Conservation (phyloP, 2,113 vertebrate species). For the Penelope pileata region DNA sequence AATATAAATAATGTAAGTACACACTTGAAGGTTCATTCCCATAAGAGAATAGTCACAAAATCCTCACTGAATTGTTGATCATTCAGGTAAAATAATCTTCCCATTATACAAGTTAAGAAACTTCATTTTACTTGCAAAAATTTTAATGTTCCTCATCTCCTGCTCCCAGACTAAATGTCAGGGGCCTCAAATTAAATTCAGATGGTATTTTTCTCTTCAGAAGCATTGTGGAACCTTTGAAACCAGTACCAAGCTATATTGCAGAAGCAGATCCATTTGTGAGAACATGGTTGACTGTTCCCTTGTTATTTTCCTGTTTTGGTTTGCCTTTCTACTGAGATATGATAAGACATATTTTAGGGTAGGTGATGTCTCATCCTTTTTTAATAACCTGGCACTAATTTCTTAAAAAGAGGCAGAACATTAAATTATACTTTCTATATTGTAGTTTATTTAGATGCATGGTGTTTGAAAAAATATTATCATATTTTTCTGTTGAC, state of each 20-base stretch:
- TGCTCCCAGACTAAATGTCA: neutral
- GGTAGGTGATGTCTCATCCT: fast-evolving
- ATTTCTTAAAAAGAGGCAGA: neutral
- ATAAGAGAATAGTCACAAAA: neutral
- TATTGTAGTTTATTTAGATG: neutral
- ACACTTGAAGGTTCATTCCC: neutral
- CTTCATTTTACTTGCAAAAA: neutral
- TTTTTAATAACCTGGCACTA: neutral
- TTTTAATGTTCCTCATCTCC: neutral
- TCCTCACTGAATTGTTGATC: neutral
- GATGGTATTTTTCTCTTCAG: neutral
- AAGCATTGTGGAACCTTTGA: neutral
- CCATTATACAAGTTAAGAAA: neutral
- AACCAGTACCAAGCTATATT: neutral
- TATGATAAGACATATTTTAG: neutral
- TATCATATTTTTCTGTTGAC: neutral
- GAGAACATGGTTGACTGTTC: neutral
- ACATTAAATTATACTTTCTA: neutral
- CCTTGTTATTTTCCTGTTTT: neutral
- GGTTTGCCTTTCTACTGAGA: neutral
- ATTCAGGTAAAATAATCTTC: neutral
- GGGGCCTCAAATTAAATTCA: neutral
- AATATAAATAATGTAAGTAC: neutral
- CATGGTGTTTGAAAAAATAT: neutral
- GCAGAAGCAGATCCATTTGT: neutral